Base-by-base conservation (phyloP, 2,797 vertebrate genomes). In the Kryptopterus vitreolus region DNA sequence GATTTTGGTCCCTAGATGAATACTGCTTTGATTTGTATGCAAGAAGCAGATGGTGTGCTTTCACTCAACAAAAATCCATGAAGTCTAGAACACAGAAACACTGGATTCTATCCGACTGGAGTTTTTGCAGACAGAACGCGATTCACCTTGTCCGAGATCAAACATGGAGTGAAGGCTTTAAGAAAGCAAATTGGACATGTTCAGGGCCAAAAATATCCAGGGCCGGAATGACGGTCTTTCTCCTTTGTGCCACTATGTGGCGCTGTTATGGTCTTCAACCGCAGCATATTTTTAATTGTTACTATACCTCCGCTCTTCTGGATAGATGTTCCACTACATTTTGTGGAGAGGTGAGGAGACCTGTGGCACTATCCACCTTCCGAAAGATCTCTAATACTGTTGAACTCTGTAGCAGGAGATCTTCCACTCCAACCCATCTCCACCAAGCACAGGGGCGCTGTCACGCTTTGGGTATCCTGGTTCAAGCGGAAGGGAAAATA, bases 221-320 rank as follows among this genome's bases (percentile, higher is more conserved):
- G 29, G 20, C 50, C 50, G 55, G 24, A 71, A 61, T 70, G 69
- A 33, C 11, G 24, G 24, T 62, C 22, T 35, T 62, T 53, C 68
- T 13, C 50, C n/a, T n/a, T n/a, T 50, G 68, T n/a, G 38, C 33
- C 38, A n/a, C 12, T 43, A 22, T 22, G 35, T 13, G 66, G 15
- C n/a, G 46, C 63, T 24, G 6, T 10, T 52, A 22, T 38, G 38
- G 52, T 31, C 77, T 72, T 58, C 46, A 55, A 57, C 22, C 6
- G n/a, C 76, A 50, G 62, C 63, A 59, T 22, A 57, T 63, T n/a
- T 72, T 53, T 35, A n/a, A n/a, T n/a, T n/a, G n/a, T n/a, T n/a
- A n/a, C n/a, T n/a, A n/a, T n/a, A n/a, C n/a, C n/a, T n/a, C n/a
- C n/a, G n/a, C n/a, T n/a, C n/a, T n/a, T n/a, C n/a, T n/a, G n/a